Base-by-base conservation (phyloP, 2,797 vertebrate genomes). In the Gadopsis marmoratus region DNA sequence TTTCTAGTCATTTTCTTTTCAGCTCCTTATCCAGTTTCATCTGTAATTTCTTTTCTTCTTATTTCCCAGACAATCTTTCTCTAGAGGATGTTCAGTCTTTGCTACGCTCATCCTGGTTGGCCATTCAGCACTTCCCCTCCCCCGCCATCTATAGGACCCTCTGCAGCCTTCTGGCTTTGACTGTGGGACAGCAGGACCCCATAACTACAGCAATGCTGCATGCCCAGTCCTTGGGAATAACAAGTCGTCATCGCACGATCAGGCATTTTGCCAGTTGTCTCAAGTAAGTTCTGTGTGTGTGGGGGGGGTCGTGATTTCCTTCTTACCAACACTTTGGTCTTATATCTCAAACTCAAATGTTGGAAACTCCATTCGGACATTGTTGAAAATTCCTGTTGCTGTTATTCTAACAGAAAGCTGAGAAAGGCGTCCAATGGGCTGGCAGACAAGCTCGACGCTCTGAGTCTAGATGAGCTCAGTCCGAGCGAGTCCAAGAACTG, bases 221-320 rank as follows among this genome's bases (percentile, higher is more conserved):
- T 48, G 86, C 92, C 0, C 95, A 98, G 85, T 97, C 97, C 0
- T 78, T 98, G 47, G 96, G 96, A 0, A 74, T 98, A 89, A 96
- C 96, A 10, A 92, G 94, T 55, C 96, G 97, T 6, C 97, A 99
- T 84, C 96, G 96, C 73, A 95, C 97, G 73, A 94, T 96, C 76
- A 91, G 95, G 4, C 90, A 96, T 82, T 81, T 97, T 72, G 92
- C 95, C 86, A 95, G 84, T 74, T 95, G 90, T 87, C 92, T 97
- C 21, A 95, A 92, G 98, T 98, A 89, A n/a, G n/a, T n/a, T n/a
- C n/a, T n/a, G n/a, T n/a, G n/a, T n/a, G n/a, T n/a, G n/a, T n/a
- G n/a, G n/a, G n/a, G n/a, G n/a, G n/a, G n/a, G n/a, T 68, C 47
- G 7, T 35, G 10, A 39, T 16, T 65, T 80, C 19, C 7, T 0